A percentile compares a stretch with the other conserved stretches of the same genome.
These are phyloP conservation scores for Leucophenga varia DNA, from an alignment of 1,140 invertebrate genomes.

Conservation along the genomic window DNA sequence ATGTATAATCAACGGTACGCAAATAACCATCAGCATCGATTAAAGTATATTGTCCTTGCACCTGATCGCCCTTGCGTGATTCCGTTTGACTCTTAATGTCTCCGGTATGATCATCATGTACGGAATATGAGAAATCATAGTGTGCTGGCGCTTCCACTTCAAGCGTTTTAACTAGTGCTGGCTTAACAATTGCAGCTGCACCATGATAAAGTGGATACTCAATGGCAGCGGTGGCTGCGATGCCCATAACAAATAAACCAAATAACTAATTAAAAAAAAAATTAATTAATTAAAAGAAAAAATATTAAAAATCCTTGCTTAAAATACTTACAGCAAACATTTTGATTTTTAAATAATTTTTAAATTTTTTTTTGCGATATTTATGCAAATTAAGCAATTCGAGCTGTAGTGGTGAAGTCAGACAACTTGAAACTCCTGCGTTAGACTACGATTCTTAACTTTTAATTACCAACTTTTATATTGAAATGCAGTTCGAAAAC, in stretches of 20 bases:
- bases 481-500: conserved; percentile 5
- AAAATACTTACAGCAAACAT: conserved; percentile 45
- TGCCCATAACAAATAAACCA: conserved; percentile 37
- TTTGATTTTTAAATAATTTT: conserved; percentile 17
- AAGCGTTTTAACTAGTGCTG: conserved; percentile 57
- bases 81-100: conserved; percentile 62
- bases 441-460: conserved; percentile 50
- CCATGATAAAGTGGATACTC: conserved; percentile 39
- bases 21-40: conserved; percentile 64
- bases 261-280: conserved; percentile 28
- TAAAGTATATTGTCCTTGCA: conserved; percentile 62
- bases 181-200: conserved; percentile 26
- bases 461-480: conserved; percentile 49
- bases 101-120: conserved; percentile 61
- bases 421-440: conserved; percentile 39
- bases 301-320: neutral
- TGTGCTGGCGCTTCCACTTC: conserved; percentile 60
- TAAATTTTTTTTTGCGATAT: conserved; percentile 2
- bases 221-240: conserved; percentile 44
- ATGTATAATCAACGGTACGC: conserved; percentile 67
- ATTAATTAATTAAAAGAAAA: neutral
- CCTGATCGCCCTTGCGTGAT: conserved; percentile 60
- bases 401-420: conserved; percentile 13
- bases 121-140: conserved; percentile 60
- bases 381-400: neutral